Conservation (phyloP, 2,113 vertebrate species). For the Cyprinus carpio region DNA sequence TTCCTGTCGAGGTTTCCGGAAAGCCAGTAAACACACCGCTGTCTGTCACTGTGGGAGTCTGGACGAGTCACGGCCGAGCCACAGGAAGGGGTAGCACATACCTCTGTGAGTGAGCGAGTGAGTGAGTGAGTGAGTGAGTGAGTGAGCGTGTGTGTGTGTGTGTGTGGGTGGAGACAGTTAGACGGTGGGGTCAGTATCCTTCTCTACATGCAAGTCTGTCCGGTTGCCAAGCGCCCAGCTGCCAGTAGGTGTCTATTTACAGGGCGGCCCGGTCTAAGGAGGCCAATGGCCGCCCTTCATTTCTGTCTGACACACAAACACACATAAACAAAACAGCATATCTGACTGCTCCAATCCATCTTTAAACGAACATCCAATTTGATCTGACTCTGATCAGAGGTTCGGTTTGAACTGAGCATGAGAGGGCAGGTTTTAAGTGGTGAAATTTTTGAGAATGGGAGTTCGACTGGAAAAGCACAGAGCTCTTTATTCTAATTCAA, state of each 20-base stretch:
- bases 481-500: slow-evolving; percentile 56
- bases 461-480: slow-evolving; percentile 52
- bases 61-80: slow-evolving; percentile 58
- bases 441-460: not conserved
- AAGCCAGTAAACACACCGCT: slow-evolving; percentile 89
- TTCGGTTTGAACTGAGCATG: not conserved
- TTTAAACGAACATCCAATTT: slow-evolving; percentile 52
- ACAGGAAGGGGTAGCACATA: slow-evolving; percentile 62
- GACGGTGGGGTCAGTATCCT: slow-evolving; percentile 79
- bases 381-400: slow-evolving; percentile 35
- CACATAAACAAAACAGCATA: slow-evolving; percentile 29
- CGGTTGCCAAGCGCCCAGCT: slow-evolving; percentile 87
- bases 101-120: slow-evolving; percentile 59
- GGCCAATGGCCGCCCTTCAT: slow-evolving; percentile 9
- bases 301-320: slow-evolving; percentile 35
- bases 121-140: not conserved
- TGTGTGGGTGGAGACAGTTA: slow-evolving; percentile 57
- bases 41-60: slow-evolving; percentile 76
- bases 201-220: slow-evolving; percentile 72
- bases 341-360: slow-evolving; percentile 17
- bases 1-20: slow-evolving; percentile 85
- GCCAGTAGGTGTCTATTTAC: slow-evolving; percentile 79
- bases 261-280: slow-evolving; percentile 8
- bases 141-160: slow-evolving; percentile 39
- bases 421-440: slow-evolving; percentile 13